phyloP scores from a whole-genome alignment of 2,113 vertebrate genomes.

The Limnothrissa miodon region DNA sequence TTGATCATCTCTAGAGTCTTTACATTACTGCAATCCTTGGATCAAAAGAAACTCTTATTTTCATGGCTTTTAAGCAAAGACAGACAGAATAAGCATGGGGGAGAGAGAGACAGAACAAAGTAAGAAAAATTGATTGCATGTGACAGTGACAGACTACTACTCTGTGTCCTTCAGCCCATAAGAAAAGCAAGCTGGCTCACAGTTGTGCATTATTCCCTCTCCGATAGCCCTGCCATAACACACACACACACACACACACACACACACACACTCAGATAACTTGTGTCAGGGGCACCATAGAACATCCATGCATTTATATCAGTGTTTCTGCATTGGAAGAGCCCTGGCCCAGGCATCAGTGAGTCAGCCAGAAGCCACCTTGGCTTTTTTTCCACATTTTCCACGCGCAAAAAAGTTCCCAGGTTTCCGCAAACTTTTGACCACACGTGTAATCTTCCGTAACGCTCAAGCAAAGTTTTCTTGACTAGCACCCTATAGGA shows the following conservation, averaged over 20 bases:
- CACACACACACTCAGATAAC: background rate
- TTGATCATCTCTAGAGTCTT: too few relatives aligned
- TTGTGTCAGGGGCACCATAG: background rate
- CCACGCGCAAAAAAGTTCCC: too few relatives aligned
- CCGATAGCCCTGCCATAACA: background rate
- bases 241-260: background rate
- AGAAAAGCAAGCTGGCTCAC: background rate
- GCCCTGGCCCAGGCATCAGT: background rate
- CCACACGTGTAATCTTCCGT: too few relatives aligned
- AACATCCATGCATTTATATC: background rate
- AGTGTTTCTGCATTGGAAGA: background rate
- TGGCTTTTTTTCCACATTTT: too few relatives aligned
- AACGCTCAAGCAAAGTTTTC: too few relatives aligned
- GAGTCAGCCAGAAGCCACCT: background rate
- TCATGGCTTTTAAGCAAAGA: too few relatives aligned
- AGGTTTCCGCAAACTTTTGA: too few relatives aligned
- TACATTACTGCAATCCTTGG: too few relatives aligned
- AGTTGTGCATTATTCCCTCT: background rate
- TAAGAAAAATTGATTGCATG: background rate
- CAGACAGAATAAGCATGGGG: background rate
- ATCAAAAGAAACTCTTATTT: too few relatives aligned
- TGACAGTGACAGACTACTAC: background rate
- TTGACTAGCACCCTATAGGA: too few relatives aligned
- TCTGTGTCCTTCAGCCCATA: background rate
- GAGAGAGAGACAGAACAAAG: background rate